Conservation (phyloP, 2,113 vertebrate genomes). For the Tamias sibiricus region DNA sequence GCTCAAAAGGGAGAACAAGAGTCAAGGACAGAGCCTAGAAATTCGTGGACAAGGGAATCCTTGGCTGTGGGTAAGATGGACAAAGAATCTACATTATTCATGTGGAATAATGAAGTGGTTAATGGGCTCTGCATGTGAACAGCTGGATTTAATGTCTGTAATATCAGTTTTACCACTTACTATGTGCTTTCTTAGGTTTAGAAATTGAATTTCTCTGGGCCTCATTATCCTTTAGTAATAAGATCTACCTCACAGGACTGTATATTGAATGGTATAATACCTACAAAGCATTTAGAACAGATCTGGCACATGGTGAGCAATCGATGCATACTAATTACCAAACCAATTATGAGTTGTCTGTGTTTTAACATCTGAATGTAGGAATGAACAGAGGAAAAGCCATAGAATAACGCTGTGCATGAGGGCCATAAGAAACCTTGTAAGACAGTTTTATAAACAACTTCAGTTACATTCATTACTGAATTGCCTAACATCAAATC, state of each 20-base stretch:
- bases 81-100: neutral
- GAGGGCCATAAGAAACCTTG: neutral
- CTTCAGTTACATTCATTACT: neutral
- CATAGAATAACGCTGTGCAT: neutral
- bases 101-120: neutral
- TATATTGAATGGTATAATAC: neutral
- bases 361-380: neutral
- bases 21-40: neutral
- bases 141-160: neutral
- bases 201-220: neutral
- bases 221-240: neutral
- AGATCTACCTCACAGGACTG: neutral
- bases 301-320: neutral
- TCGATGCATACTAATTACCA: neutral
- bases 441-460: neutral
- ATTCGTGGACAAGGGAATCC: neutral
- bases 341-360: neutral
- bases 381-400: neutral
- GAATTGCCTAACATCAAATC: neutral
- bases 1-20: neutral
- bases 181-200: neutral
- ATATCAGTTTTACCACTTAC: neutral
- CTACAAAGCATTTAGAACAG: neutral
- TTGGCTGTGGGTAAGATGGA: neutral
- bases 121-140: neutral